Conservation (phyloP, 2,888 invertebrate genomes). For the Parnassius apollo region DNA sequence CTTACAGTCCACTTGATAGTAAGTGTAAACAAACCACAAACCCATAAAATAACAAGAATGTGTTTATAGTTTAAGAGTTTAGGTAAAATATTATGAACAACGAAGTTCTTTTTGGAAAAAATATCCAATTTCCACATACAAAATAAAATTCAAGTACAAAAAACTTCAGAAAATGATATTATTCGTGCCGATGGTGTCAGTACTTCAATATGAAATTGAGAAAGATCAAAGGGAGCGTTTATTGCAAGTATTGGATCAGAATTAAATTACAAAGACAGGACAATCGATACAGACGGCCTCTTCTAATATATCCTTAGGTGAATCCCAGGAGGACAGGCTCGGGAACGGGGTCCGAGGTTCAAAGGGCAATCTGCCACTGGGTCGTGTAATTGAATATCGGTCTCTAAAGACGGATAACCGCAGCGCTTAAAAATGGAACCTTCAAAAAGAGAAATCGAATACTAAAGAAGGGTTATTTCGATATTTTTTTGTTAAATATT, state of each 20-base stretch:
- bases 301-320: not conserved
- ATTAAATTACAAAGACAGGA: not conserved
- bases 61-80: too few relatives aligned
- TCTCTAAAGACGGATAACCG: slow-evolving; percentile 9
- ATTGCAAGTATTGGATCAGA: slow-evolving; percentile 2
- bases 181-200: too few relatives aligned
- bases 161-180: too few relatives aligned
- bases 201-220: not conserved
- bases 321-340: slow-evolving; percentile 3
- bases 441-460: slow-evolving; percentile 20
- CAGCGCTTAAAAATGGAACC: slow-evolving; percentile 14
- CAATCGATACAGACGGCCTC: slow-evolving; percentile 6
- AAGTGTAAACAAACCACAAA: too few relatives aligned
- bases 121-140: too few relatives aligned
- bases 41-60: too few relatives aligned
- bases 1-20: too few relatives aligned
- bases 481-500: not conserved
- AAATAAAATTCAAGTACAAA: too few relatives aligned
- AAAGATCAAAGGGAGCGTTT: not conserved
- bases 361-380: slow-evolving; percentile 19
- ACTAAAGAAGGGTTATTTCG: slow-evolving; percentile 1
- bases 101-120: too few relatives aligned
- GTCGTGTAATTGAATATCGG: slow-evolving; percentile 14
- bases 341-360: slow-evolving; percentile 15
- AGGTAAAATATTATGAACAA: too few relatives aligned